These are phyloP conservation scores for Adelphocoris suturalis DNA, from an alignment of 2,888 invertebrate genomes.

Conservation along the genomic window DNA sequence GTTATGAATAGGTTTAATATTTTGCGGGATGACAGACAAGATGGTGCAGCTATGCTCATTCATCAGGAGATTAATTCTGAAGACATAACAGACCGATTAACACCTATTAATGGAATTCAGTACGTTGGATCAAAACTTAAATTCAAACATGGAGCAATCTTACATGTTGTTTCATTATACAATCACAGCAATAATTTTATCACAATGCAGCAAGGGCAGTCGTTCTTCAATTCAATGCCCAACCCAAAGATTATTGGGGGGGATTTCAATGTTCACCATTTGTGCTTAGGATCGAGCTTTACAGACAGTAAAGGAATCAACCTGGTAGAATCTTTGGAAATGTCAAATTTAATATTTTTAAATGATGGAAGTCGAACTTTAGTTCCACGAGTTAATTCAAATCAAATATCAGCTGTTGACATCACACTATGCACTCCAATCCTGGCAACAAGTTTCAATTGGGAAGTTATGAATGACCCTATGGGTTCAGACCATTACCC, in stretches of 20 bases:
- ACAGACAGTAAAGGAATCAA: background rate
- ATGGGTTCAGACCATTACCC: background rate
- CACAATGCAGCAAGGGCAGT: background rate
- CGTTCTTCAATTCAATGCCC: background rate
- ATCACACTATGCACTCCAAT: background rate
- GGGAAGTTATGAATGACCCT: background rate
- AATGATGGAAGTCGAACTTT: slow-evolving; percentile 6
- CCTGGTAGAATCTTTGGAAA: background rate
- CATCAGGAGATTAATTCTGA: background rate
- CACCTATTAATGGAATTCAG: background rate
- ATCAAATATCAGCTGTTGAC: background rate
- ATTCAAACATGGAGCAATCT: background rate
- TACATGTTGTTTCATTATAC: background rate
- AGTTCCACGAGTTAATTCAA: background rate
- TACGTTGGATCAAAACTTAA: background rate
- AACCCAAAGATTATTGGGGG: background rate
- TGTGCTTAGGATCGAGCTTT: background rate
- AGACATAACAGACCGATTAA: background rate
- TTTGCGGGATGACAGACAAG: background rate
- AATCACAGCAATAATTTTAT: background rate
- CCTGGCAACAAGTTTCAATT: background rate
- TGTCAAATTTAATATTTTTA: background rate
- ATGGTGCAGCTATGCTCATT: background rate
- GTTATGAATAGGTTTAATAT: background rate
- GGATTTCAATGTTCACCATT: background rate